Evolutionary conservation across 2,888 invertebrate genomes (phyloP), one percentile per base, ranked within the genome.

Genomic region (Silvanus unidentatus): DNA sequence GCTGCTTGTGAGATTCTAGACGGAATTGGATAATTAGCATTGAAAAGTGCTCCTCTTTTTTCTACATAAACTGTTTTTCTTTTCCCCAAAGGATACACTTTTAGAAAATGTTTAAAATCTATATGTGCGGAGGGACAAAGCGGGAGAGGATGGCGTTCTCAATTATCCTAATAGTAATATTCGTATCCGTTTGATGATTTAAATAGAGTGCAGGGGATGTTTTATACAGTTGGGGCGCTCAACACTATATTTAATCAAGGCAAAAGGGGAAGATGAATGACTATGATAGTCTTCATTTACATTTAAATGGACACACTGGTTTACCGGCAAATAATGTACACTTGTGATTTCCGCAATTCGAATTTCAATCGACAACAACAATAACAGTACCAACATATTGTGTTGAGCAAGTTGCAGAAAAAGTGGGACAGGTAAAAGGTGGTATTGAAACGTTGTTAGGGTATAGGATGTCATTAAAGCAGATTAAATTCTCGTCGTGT

Each of bases 101-200:
- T 22, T 8, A 22, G 22, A 22, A 22, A 22, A 22, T 22, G 22
- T 5, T 22, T n/a, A n/a, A n/a, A n/a, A n/a, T n/a, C n/a, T n/a
- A n/a, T n/a, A n/a, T n/a, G n/a, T n/a, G n/a, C n/a, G n/a, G n/a
- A n/a, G n/a, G n/a, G n/a, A n/a, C n/a, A 10, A 52, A 42, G 51
- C 52, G 50, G 44, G 36, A 43, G 45, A 42, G 35, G 42, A 28
- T n/a, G n/a, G n/a, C n/a, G 46, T 45, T 52, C 56, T 57, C 60
- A 65, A 67, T 66, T 64, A 64, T 62, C 60, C 54, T 63, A 67
- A 67, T 65, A 65, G 63, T 68, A 70, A 69, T 69, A 68, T 66
- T 61, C 62, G 64, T 65, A 68, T 69, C 69, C 68, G 62, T 56
- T 63, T 55, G 62, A 62, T 60, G 64, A 64, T 64, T 66, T 64